These are phyloP conservation scores for Minunthozetes semirufus DNA, from an alignment of 2,888 invertebrate genomes.

Conservation along the genomic window DNA sequence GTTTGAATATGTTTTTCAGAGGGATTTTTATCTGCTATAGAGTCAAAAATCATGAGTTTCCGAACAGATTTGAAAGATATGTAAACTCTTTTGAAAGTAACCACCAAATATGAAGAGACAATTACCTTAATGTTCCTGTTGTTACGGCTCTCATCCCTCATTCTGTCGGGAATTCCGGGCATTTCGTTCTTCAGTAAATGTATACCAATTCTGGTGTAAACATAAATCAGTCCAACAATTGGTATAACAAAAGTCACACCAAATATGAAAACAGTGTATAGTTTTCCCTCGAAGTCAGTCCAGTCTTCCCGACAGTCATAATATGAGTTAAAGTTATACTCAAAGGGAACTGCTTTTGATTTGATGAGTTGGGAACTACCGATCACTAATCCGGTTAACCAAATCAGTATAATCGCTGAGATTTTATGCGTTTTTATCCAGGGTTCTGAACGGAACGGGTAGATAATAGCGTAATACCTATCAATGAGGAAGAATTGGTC, in stretches of 20 bases:
- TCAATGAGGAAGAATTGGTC: too few relatives aligned
- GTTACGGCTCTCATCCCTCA: slow-evolving; percentile 49
- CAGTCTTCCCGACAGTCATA: slow-evolving; percentile 41
- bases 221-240: slow-evolving; percentile 49
- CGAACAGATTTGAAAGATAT: too few relatives aligned
- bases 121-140: slow-evolving; percentile 39
- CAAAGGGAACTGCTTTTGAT: slow-evolving; percentile 45
- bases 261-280: slow-evolving; percentile 45
- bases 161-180: slow-evolving; percentile 51
- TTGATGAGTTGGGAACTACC: slow-evolving; percentile 49
- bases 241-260: slow-evolving; percentile 48
- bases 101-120: too few relatives aligned
- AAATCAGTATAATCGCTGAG: slow-evolving; percentile 49
- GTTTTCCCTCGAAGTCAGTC: not conserved
- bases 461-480: slow-evolving; percentile 48
- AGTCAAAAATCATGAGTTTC: too few relatives aligned
- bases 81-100: too few relatives aligned
- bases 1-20: too few relatives aligned
- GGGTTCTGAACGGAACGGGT: slow-evolving; percentile 48
- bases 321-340: slow-evolving; percentile 41
- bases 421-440: slow-evolving; percentile 49
- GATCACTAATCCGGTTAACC: slow-evolving; percentile 48
- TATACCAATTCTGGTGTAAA: slow-evolving; percentile 50
- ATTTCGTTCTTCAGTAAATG: slow-evolving; percentile 50
- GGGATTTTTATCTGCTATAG: too few relatives aligned